Base-by-base conservation (phyloP, 2,113 vertebrate genomes). In the Cyphomyrus plagiostoma region DNA sequence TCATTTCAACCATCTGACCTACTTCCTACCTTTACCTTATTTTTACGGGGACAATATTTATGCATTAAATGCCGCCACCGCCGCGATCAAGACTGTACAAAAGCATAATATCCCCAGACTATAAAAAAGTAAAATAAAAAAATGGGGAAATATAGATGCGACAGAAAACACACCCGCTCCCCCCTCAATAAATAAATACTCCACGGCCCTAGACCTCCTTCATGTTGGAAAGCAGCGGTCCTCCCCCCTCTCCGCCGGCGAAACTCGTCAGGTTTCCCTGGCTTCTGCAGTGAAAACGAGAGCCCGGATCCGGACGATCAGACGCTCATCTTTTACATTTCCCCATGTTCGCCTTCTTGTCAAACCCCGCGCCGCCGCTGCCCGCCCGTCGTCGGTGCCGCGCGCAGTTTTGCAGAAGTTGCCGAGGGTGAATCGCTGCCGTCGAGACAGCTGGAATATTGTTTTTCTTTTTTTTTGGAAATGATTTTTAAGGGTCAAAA, bases 201-300 rank as follows among this genome's bases (percentile, higher is more conserved):
- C 90, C 90, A 35, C 91, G 92, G 92, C 91, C 93, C 93, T 93
- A 93, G 88, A 93, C 89, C 92, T 92, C 92, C 93, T 91, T 92
- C 95, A 95, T 95, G 93, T 85, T 92, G 87, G 91, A 93, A 80
- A 91, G 91, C 89, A 89, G 90, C 86, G 86, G 90, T 91, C 92
- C 93, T 92, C 92, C 92, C 92, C 92, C 92, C 90, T 89, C 90
- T 91, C 93, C 93, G 86, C 92, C 90, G 89, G 56, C 90, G 88
- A 91, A 91, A 92, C 90, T 91, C 90, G 92, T 62, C 86, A 86
- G 46, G 53, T 89, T 90, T 89, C 93, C 50, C 70, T 35, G 39
- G 85, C 89, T 91, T 87, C 89, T 89, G 56, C 74, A 86, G 89
- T 77, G 58, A 92, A 91, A 91, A 91, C 90, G 83, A 88, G 91